Evolutionary conservation across 1,140 invertebrate species (phyloP).

Genomic region (Pinna nobilis): DNA sequence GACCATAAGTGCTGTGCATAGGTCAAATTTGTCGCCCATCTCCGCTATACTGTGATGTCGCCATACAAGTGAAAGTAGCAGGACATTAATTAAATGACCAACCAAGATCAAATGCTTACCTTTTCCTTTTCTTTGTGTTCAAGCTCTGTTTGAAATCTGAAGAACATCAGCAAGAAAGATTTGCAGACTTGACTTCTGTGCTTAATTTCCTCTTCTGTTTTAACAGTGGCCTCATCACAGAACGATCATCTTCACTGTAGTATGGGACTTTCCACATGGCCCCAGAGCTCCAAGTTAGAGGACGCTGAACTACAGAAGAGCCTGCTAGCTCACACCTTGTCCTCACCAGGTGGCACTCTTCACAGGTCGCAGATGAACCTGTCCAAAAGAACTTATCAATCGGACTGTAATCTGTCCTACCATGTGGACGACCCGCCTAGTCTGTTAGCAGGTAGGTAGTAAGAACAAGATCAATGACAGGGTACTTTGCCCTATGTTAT

Average conservation of each 20-base stretch:
- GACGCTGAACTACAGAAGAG: neutral
- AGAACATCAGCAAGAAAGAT: too few relatives aligned
- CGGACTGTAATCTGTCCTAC: constrained; percentile 40
- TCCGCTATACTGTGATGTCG: too few relatives aligned
- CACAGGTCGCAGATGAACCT: constrained; percentile 12
- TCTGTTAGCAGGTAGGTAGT: constrained; percentile 40
- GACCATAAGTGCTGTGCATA: too few relatives aligned
- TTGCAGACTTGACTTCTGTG: neutral
- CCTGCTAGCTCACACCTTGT: neutral
- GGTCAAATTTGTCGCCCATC: too few relatives aligned
- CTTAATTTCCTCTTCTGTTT: neutral
- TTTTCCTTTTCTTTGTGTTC: too few relatives aligned
- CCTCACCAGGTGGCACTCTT: constrained; percentile 25
- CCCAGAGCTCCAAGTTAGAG: neutral
- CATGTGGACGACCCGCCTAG: constrained; percentile 41
- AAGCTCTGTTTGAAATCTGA: too few relatives aligned
- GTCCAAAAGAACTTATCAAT: constrained; percentile 6
- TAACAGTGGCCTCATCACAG: constrained; percentile 10
- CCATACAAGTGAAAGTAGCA: too few relatives aligned
- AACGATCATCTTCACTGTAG: neutral
- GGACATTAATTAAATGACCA: too few relatives aligned
- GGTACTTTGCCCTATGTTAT: too few relatives aligned
- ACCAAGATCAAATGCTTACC: too few relatives aligned
- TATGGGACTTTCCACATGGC: constrained; percentile 6
- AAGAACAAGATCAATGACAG: too few relatives aligned